Evolutionary conservation across 2,888 invertebrate species (phyloP), one percentile per base, ranked within the genome.

Genomic region (Graphium colonna): DNA sequence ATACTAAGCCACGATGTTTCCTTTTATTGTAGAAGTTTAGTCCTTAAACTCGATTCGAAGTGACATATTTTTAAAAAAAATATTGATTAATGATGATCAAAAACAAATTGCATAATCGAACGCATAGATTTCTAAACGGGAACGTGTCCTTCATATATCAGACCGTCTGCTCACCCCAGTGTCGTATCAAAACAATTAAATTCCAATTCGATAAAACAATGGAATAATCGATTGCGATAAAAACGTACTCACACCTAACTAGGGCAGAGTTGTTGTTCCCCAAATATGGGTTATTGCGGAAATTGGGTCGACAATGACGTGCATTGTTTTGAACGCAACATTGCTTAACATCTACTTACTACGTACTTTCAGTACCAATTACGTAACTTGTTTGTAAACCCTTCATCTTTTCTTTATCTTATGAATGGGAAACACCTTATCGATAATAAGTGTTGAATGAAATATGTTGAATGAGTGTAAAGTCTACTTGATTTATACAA

Each of bases 211-310:
- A 54, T 54, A 45, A 40, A 49, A 49, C 53, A 54, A 54, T 49
- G 44, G 39, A 45, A 38, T 48, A 39, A 49, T 44, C 16, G 48
- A 48, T 53, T 28, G 9, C 21, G 49, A 54, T 49, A 54, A 45
- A 42, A 45, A 33, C 44, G 39, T 21, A 40, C 40, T 49, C 38
- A 10, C 18, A 17, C 38, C 7, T 28, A 53, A 54, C 39, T 49
- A 49, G 49, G 38, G 39, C 52, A 43, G 9, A 13, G 43, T 48
- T 53, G 53, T 53, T 52, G 38, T 28, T 47, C 52, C 53, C 51
- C 12, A 38, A 33, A 36, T 21, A 38, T 28, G 31, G 40, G 33
- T 40, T 38, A 40, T 44, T 31, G 39, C 39, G 53, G 26, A 44
- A 54, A 44, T 33, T 48, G n/a, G 47, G 52, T 38, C 52, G 28